Percentiles rank a stretch among this genome's conserved stretches.
Conservation (phyloP, 2,888 invertebrate genomes). For the Drosophila macrothrix region DNA sequence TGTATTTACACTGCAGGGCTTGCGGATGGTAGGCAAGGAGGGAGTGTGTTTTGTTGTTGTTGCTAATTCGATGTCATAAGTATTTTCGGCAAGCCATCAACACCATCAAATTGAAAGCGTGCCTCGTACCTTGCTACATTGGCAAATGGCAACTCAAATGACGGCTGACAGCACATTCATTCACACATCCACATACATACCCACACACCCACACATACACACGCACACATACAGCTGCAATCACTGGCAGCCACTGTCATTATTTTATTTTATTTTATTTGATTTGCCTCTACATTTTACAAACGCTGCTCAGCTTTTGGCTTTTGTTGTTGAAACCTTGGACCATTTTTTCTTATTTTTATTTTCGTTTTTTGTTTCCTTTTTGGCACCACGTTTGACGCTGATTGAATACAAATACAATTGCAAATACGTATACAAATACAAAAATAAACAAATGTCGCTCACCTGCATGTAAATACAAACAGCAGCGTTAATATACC, state of each 20-base stretch:
- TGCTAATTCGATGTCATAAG: conserved; percentile 39
- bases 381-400: conserved; percentile 59
- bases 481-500: conserved; percentile 73
- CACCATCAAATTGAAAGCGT: conserved; percentile 46
- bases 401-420: conserved; percentile 82
- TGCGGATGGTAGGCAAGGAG: background rate
- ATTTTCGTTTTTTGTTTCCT: conserved; percentile 32
- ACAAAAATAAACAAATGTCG: conserved; percentile 69
- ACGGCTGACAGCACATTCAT: conserved; percentile 43
- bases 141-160: conserved; percentile 58
- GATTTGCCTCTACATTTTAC: conserved; percentile 65
- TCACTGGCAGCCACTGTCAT: conserved; percentile 41
- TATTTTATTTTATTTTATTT: conserved; percentile 76
- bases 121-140: conserved; percentile 47
- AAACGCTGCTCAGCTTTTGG: conserved; percentile 42
- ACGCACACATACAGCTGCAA: conserved; percentile 28
- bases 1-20: background rate
- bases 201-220: conserved; percentile 14
- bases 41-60: conserved; percentile 15
- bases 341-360: conserved; percentile 32
- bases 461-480: conserved; percentile 73
- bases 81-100: conserved; percentile 47
- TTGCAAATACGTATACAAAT: conserved; percentile 43
- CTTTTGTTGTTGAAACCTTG: conserved; percentile 55
- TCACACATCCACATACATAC: conserved; percentile 20